Conservation (phyloP, 1,140 invertebrate species). For the Probaryconus sp. region DNA sequence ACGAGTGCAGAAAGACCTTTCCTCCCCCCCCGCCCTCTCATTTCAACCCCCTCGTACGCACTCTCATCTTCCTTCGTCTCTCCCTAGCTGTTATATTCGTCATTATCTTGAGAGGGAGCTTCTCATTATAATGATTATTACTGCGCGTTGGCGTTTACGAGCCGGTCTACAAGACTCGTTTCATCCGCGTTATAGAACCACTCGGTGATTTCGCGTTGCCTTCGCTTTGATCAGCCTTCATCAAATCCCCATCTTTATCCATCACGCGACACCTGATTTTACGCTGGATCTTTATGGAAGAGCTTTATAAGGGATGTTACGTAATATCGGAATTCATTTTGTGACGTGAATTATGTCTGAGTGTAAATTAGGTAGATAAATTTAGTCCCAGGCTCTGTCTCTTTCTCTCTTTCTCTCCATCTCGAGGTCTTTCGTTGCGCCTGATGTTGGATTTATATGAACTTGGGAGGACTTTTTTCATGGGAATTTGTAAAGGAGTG, state of each 20-base stretch:
- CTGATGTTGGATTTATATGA: no score
- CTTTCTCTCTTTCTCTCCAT: no score
- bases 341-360: background rate
- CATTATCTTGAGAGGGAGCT: constrained; percentile 64
- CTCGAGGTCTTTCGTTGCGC: no score
- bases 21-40: constrained; percentile 22
- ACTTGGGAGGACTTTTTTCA: no score
- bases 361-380: background rate
- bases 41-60: constrained; percentile 32
- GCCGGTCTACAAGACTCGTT: constrained; percentile 50
- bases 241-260: constrained; percentile 32
- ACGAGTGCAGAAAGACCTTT: constrained; percentile 44
- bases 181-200: constrained; percentile 32
- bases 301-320: no score
- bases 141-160: constrained; percentile 76
- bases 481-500: no score
- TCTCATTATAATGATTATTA: constrained; percentile 74
- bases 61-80: constrained; percentile 16
- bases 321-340: no score
- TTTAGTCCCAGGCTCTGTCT: no score
- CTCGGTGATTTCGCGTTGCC: constrained; percentile 24
- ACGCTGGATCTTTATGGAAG: constrained; percentile 2
- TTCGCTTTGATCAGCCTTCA: constrained; percentile 38
- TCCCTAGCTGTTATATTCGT: constrained; percentile 52
- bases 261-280: constrained; percentile 32